Evolutionary conservation across 2,113 vertebrate species (phyloP).

Genomic region (Caracal caracal): DNA sequence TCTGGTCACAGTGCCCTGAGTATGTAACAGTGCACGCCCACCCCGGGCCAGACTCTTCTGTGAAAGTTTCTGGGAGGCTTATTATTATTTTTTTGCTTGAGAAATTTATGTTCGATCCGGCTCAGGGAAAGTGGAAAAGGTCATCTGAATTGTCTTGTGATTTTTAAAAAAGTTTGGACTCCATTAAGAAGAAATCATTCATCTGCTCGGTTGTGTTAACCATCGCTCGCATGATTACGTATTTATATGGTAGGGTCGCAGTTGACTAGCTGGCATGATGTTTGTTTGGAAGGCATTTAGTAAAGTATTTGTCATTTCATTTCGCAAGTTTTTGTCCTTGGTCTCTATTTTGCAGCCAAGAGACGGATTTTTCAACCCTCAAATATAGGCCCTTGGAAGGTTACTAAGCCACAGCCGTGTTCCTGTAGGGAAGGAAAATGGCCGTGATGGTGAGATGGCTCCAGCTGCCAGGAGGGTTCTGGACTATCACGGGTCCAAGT

Average conservation of each 20-base stretch:
- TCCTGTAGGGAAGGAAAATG: neutral
- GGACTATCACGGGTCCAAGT: neutral
- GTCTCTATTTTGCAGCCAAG: neutral
- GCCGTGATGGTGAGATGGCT: neutral
- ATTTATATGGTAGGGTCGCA: neutral
- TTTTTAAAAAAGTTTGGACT: neutral
- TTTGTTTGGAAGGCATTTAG: slow-evolving; percentile 2
- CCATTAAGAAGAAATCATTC: slow-evolving; percentile 1
- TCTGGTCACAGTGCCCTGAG: fast-evolving
- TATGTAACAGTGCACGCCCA: fast-evolving
- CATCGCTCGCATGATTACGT: neutral
- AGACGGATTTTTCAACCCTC: neutral
- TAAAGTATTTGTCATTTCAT: slow-evolving; percentile 41
- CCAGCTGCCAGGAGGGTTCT: no score
- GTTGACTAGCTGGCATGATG: neutral
- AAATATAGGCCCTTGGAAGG: neutral
- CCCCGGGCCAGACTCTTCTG: neutral
- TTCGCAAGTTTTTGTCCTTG: neutral
- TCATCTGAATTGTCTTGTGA: slow-evolving; percentile 10
- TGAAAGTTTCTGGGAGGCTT: neutral
- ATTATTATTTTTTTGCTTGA: neutral
- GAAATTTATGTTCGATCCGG: neutral
- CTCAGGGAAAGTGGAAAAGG: neutral
- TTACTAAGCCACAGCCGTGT: neutral
- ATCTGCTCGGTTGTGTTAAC: neutral